Conservation (phyloP, 2,797 vertebrate species). For the Rhinichthys osculus region DNA sequence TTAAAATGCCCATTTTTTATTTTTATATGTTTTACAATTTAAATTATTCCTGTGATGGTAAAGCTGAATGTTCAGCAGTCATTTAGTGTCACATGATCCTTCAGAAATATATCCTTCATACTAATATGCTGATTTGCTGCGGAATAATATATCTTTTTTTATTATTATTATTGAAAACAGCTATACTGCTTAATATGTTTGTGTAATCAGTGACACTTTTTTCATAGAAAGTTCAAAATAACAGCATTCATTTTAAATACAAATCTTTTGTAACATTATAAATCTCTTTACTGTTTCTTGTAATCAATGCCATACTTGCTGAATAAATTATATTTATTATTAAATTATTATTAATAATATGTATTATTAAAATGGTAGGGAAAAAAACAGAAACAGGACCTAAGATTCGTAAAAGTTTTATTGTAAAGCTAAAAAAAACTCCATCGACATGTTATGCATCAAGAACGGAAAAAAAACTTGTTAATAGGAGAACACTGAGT, state of each 20-base stretch:
- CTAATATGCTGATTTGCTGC: not conserved
- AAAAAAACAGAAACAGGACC: not conserved
- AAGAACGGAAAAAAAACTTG: not conserved
- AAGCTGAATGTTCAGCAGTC: not conserved
- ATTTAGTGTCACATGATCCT: not conserved
- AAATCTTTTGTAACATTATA: not conserved
- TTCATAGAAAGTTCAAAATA: not conserved
- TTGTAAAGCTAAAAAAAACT: not conserved
- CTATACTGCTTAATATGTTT: not conserved
- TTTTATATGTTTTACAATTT: not conserved
- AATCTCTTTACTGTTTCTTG: not conserved
- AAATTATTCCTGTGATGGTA: not conserved
- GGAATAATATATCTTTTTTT: not conserved
- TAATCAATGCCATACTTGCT: not conserved
- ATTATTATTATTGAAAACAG: not conserved
- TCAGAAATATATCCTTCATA: not conserved
- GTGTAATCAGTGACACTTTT: not conserved
- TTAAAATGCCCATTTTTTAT: not conserved
- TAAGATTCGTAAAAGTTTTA: not conserved
- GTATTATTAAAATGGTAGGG: not conserved
- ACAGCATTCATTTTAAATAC: not conserved
- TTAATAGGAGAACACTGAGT: conserved; percentile 3
- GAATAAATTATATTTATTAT: not conserved
- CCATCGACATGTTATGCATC: not conserved
- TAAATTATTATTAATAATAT: not conserved